Conservation (phyloP, 2,113 vertebrate species). For the Hippolais icterina region DNA sequence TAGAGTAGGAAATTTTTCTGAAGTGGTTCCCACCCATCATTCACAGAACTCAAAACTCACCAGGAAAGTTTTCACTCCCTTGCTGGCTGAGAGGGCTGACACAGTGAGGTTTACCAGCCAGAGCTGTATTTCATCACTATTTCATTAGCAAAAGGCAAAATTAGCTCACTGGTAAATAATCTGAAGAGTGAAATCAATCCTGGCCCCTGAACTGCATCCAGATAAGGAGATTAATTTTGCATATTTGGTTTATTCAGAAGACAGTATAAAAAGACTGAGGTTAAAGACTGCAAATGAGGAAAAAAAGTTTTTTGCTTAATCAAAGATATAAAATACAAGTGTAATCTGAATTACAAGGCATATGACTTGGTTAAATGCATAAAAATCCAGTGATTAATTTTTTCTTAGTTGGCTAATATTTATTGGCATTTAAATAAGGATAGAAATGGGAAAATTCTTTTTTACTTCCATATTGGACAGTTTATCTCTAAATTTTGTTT, state of each 20-base stretch:
- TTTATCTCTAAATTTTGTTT: not conserved
- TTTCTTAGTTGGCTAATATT: not conserved
- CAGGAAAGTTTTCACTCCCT: not conserved
- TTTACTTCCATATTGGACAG: not conserved
- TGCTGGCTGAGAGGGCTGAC: not conserved
- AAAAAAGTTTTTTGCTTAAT: not conserved
- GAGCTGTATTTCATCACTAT: not conserved
- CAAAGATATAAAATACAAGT: conserved; percentile 12
- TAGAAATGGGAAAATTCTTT: not conserved
- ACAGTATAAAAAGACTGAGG: not conserved
- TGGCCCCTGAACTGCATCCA: not conserved
- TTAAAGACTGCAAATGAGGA: not conserved
- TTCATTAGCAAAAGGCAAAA: not conserved
- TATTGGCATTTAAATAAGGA: not conserved
- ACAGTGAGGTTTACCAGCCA: not conserved
- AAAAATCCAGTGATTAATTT: not conserved
- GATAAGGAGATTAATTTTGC: not conserved
- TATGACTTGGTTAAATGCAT: not conserved
- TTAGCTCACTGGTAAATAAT: not conserved
- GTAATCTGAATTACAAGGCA: not conserved
- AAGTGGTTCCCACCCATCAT: not conserved
- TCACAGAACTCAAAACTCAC: not conserved
- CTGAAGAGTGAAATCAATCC: conserved; percentile 1
- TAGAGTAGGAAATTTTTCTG: not conserved
- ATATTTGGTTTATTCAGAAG: not conserved